Base-by-base conservation (phyloP, 2,113 vertebrate species). In the Pyrgilauda ruficollis region DNA sequence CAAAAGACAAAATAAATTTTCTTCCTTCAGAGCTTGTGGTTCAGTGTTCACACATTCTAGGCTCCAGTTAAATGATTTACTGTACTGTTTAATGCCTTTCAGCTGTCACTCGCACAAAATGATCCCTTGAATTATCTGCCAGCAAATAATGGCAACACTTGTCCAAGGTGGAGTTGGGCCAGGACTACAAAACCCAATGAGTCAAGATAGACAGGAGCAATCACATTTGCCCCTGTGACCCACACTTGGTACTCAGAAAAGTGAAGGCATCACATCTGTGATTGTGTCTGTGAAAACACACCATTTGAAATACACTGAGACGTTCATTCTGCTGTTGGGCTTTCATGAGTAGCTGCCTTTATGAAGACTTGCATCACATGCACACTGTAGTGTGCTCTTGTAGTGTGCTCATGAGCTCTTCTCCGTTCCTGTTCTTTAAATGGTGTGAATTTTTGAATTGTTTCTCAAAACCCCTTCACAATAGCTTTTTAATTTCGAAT, bases 1-100 rank as follows among this genome's bases (percentile, higher is more conserved):
- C 79, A 91, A 84, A 92, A 79, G 35, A 86, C 59, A 88, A 66
- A 86, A 96, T 94, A 87, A 94, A 87, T 94, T 89, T 86, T 93
- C 58, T 93, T 94, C 87, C 35, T 3, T 84, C 78, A 82, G 72
- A 90, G 73, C 47, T 94, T 96, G 95, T 85, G 95, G 93, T 92
- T 96, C 2, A 0, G 49, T 80, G 70, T 95, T 97, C 94, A 92
- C 96, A 95, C 93, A 84, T 95, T 91, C 83, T 94, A 92, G 70
- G 77, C 59, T 93, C 74, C 82, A 87, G 85, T 87, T 89, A 93
- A 94, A 73, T 89, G 70, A 96, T 94, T 96, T 96, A 96, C 78
- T 95, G 87, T 62, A 50, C 33, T 85, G 41, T 64, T 90, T 95
- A 97, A 97, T 96, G 94, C 59, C 67, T 96, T 97, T 96, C 97